These are phyloP conservation scores for Alcis repandata DNA, from an alignment of 2,888 invertebrate genomes.

Conservation along the genomic window DNA sequence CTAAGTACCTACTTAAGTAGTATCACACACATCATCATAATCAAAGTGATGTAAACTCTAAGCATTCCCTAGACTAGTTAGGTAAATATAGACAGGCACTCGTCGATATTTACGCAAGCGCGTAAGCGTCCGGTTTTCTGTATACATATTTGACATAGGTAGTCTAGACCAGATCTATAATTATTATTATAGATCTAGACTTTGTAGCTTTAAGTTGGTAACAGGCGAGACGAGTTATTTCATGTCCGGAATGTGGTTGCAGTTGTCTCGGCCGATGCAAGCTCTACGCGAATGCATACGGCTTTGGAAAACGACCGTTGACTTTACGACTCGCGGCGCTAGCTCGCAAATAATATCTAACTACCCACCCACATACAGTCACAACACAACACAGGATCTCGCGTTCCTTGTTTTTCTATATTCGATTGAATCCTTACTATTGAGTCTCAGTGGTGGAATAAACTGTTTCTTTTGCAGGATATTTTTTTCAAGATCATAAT, in stretches of 20 bases:
- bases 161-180: too few relatives aligned
- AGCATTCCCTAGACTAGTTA: too few relatives aligned
- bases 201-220: neutral
- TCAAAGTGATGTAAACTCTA: too few relatives aligned
- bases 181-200: too few relatives aligned
- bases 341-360: neutral
- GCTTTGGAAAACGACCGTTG: constrained; percentile 65
- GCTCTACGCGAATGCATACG: constrained; percentile 48
- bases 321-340: constrained; percentile 9
- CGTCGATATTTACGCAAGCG: too few relatives aligned
- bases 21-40: too few relatives aligned
- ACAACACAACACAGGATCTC: neutral
- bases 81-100: too few relatives aligned
- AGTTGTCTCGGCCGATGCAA: constrained; percentile 58
- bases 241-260: constrained; percentile 72
- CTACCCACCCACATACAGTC: constrained; percentile 5
- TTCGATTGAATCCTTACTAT: neutral
- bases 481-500: too few relatives aligned
- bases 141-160: too few relatives aligned
- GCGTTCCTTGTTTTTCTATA: neutral
- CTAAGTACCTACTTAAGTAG: too few relatives aligned
- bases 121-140: too few relatives aligned
- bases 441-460: neutral
- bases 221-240: constrained; percentile 59
- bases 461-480: too few relatives aligned